Base-by-base conservation (phyloP, 2,888 invertebrate genomes). In the Tanypteryx hageni region DNA sequence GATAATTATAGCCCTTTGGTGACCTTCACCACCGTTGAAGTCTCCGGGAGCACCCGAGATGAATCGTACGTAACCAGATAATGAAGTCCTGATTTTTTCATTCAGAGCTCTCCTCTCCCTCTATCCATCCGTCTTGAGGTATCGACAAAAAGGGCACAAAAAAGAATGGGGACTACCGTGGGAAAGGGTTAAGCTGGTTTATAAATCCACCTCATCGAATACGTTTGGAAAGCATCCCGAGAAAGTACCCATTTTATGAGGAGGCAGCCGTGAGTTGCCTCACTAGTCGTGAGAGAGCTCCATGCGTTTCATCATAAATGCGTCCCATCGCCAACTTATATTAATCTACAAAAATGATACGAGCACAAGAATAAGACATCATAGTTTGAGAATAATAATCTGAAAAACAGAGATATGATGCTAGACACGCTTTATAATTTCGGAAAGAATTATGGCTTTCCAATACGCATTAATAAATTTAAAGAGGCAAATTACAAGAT, bases 11-110 rank as follows among this genome's bases (percentile, higher is more conserved):
- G 27, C 22, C 14, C 22, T 9, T 22, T 3, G 16, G 61, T 13
- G 27, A 86, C 59, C 59, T 82, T 22, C 22, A 3, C 85, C 59
- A 44, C 31, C 61, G 61, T 61, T 61, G 86, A 86, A 31, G 86
- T 86, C 86, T 59, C 31, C 86, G 18, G 61, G 27, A 7, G 61
- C 27, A 44, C 61, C 59, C 31, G 16, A 59, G 31, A 31, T 14
- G 86, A 27, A 86, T 44, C 56, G 83, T 83, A 83, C 61, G 27
- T 61, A 86, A 27, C 59, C 58, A n/a, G 86, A 86, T 61, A 27
- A 86, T 61, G 31, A 59, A 56, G 10, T 27, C 22, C 86, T 59
- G 59, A 59, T 8, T 18, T 86, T 56, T 86, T 86, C 44, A n/a
- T 64, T 68, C 64, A 11, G 18, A 10, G 56, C 61, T 18, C 68